Percentiles rank a stretch among this genome's conserved stretches.
phyloP scores from a whole-genome alignment of 2,797 vertebrate species.

The Lepus oiostolus region DNA sequence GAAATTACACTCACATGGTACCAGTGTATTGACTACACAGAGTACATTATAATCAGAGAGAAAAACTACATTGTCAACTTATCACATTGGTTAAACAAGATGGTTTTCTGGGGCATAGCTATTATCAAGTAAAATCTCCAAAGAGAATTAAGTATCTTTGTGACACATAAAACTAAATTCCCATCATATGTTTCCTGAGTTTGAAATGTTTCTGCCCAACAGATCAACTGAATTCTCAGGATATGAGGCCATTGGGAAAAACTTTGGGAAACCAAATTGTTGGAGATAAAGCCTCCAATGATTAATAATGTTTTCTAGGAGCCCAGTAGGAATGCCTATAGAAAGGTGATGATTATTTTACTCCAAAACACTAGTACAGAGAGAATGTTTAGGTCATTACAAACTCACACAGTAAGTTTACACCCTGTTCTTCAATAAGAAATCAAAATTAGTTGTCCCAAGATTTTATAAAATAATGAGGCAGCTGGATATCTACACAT shows the following conservation, averaged over 20 bases:
- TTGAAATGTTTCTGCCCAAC: slow-evolving; percentile 72
- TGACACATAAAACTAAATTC: slow-evolving; percentile 75
- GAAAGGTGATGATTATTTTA: slow-evolving; percentile 57
- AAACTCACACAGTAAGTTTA: slow-evolving; percentile 58
- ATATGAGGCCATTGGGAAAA: slow-evolving; percentile 64
- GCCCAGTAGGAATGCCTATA: slow-evolving; percentile 37
- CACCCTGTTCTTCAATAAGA: slow-evolving; percentile 35
- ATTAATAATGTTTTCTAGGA: slow-evolving; percentile 67
- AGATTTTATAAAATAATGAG: slow-evolving; percentile 41
- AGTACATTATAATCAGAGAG: slow-evolving; percentile 89
- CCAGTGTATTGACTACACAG: slow-evolving; percentile 91
- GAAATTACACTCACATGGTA: slow-evolving; percentile 91
- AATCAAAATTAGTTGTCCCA: slow-evolving; percentile 39
- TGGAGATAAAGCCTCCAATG: slow-evolving; percentile 29
- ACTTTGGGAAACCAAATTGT: slow-evolving; percentile 52
- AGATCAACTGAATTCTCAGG: slow-evolving; percentile 69
- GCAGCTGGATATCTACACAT: background rate
- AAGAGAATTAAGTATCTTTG: slow-evolving; percentile 77
- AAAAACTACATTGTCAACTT: slow-evolving; percentile 90
- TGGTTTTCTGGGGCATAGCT: slow-evolving; percentile 88
- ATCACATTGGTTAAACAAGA: slow-evolving; percentile 89
- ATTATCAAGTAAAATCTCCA: slow-evolving; percentile 86
- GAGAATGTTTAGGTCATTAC: slow-evolving; percentile 36
- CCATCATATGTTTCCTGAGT: slow-evolving; percentile 62
- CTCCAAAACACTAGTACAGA: slow-evolving; percentile 24